phyloP scores from a whole-genome alignment of 2,888 invertebrate species.

The Conus canariensis region DNA sequence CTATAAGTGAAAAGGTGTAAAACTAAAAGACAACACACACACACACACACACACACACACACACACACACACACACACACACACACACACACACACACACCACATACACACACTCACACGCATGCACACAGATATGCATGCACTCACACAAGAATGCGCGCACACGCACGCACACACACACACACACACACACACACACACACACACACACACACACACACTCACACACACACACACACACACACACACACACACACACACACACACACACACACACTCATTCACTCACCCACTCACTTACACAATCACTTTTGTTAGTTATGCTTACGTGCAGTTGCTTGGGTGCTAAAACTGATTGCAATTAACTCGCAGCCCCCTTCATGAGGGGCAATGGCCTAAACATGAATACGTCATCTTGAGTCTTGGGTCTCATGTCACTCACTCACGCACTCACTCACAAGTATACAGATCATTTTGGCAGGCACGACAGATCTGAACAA shows the following conservation, averaged over 20 bases:
- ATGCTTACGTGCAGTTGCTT: too few relatives aligned
- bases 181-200: not conserved
- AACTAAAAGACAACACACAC: too few relatives aligned
- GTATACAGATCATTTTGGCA: not conserved
- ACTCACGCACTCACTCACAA: not conserved
- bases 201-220: conserved; percentile 18
- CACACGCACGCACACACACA: not conserved
- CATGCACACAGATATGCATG: not conserved
- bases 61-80: not conserved
- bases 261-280: conserved; percentile 6
- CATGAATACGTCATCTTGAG: too few relatives aligned
- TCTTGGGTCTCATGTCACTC: too few relatives aligned
- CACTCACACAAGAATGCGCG: not conserved
- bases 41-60: too few relatives aligned
- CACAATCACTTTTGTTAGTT: too few relatives aligned
- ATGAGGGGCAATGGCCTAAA: too few relatives aligned
- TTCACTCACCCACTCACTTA: not conserved
- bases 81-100: not conserved
- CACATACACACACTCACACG: not conserved
- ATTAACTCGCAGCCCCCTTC: too few relatives aligned
- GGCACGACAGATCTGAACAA: too few relatives aligned
- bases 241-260: not conserved
- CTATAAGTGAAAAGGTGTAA: too few relatives aligned
- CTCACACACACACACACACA: conserved; percentile 11
- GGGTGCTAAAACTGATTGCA: too few relatives aligned